phyloP scores from a whole-genome alignment of 2,888 invertebrate genomes.

The Campoplex nolae region DNA sequence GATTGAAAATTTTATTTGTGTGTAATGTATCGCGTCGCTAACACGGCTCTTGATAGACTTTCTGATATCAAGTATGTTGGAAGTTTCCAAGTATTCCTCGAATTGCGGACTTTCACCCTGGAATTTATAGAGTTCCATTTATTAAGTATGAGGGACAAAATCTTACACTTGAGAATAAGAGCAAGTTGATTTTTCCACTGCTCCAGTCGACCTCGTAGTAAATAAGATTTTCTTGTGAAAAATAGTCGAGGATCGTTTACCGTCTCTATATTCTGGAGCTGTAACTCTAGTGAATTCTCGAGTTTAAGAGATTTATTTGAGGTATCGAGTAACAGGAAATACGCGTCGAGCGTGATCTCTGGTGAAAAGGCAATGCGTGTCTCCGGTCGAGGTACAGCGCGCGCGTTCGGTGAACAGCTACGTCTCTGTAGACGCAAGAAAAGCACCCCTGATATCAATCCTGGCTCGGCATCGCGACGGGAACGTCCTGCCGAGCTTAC shows the following conservation, averaged over 20 bases:
- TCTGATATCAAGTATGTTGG: background rate
- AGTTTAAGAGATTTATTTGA: slow-evolving; percentile 66
- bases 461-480: slow-evolving; percentile 65
- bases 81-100: background rate
- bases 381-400: slow-evolving; percentile 57
- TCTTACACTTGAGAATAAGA: background rate
- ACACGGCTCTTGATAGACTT: too few relatives aligned
- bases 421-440: slow-evolving; percentile 65
- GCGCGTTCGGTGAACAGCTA: slow-evolving; percentile 42
- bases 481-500: slow-evolving; percentile 71
- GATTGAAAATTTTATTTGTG: background rate
- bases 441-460: slow-evolving; percentile 76
- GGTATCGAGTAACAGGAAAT: slow-evolving; percentile 66
- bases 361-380: slow-evolving; percentile 66
- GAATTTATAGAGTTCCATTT: slow-evolving; percentile 5
- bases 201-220: slow-evolving; percentile 10
- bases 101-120: background rate
- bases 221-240: slow-evolving; percentile 49
- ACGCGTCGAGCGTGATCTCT: slow-evolving; percentile 60
- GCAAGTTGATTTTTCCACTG: slow-evolving; percentile 8
- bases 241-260: slow-evolving; percentile 38
- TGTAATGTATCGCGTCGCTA: too few relatives aligned
- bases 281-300: slow-evolving; percentile 31
- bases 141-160: slow-evolving; percentile 14
- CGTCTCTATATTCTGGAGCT: slow-evolving; percentile 6